Evolutionary conservation across 2,888 invertebrate species (phyloP), one percentile per base, ranked within the genome.

Genomic region (Chloroclysta siterata): DNA sequence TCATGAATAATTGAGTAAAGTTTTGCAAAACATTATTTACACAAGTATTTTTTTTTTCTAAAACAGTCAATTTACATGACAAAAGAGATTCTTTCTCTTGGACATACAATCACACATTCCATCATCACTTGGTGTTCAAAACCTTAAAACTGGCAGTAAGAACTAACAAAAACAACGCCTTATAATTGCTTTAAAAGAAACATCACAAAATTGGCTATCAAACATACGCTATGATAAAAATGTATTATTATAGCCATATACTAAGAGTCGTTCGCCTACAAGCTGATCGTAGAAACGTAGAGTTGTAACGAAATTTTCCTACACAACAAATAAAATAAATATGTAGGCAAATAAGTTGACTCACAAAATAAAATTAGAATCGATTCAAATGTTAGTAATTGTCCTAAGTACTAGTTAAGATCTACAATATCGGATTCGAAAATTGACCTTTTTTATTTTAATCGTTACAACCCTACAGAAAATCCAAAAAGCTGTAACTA

Each of bases 81-180:
- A 54, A 67, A 54, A 52, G 63, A 74, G 71, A 75, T 76, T 75
- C 77, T 58, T 71, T 52, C 65, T 66, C 67, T 74, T 81, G 82
- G 83, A 86, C 85, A 85, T 69, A 74, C 82, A 80, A 71, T 76
- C 82, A 82, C 72, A 68, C 82, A 77, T 79, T 77, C 78, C 79
- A 74, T 71, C 79, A 77, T 73, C 60, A 78, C 76, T 88, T 88
- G 89, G 89, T 89, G 89, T 89, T 80, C 82, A 82, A 85, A 87
- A 88, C 87, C 88, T 86, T 84, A 79, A 83, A 86, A 86, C 88
- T 91, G 91, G 90, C 90, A 91, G 90, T 89, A 83, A 60, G 81
- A 78, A 80, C 79, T 60, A 56, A 60, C 52, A 56, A 57, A 72
- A 74, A 74, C 14, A 83, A 84, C 77, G 80, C 81, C 82, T 22